Percentiles rank a stretch among this genome's conserved stretches.
These are phyloP conservation scores for Maconellicoccus hirsutus DNA, from an alignment of 1,140 invertebrate genomes.

Conservation along the genomic window DNA sequence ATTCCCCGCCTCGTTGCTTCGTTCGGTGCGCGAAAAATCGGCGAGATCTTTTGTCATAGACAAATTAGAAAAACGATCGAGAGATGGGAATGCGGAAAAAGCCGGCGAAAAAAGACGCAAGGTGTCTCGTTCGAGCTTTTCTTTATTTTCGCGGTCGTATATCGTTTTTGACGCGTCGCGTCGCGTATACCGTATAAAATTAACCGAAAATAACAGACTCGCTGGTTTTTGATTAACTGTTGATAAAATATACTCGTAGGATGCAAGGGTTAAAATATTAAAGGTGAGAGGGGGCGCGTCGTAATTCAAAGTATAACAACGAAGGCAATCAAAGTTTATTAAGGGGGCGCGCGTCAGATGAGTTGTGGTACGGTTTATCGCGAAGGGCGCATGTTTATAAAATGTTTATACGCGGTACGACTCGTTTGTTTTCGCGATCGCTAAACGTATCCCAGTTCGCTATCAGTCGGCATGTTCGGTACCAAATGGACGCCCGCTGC, in stretches of 20 bases:
- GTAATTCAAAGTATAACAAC: constrained; percentile 20
- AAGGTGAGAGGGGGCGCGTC: constrained; percentile 3
- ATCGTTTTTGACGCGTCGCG: too few relatives aligned
- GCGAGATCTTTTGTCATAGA: too few relatives aligned
- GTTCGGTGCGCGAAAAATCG: too few relatives aligned
- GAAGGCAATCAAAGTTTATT: constrained; percentile 22
- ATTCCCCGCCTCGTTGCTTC: too few relatives aligned
- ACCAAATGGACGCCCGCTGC: constrained; percentile 18
- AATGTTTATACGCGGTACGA: constrained; percentile 17
- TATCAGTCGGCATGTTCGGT: constrained; percentile 18
- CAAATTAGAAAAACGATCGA: too few relatives aligned
- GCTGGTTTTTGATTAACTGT: constrained; percentile 1
- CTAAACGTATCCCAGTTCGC: background rate
- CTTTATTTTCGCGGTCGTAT: too few relatives aligned
- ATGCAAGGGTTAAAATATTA: constrained; percentile 2
- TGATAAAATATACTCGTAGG: constrained; percentile 15
- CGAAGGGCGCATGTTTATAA: constrained; percentile 19
- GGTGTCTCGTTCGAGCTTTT: too few relatives aligned
- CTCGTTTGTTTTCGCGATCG: background rate
- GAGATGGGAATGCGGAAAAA: too few relatives aligned
- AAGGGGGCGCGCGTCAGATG: constrained; percentile 13
- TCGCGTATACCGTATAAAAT: background rate
- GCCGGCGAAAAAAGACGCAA: too few relatives aligned
- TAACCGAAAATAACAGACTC: background rate
- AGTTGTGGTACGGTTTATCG: constrained; percentile 13